Evolutionary conservation across 2,113 vertebrate genomes (phyloP).

Genomic region (Bothrops jararaca): DNA sequence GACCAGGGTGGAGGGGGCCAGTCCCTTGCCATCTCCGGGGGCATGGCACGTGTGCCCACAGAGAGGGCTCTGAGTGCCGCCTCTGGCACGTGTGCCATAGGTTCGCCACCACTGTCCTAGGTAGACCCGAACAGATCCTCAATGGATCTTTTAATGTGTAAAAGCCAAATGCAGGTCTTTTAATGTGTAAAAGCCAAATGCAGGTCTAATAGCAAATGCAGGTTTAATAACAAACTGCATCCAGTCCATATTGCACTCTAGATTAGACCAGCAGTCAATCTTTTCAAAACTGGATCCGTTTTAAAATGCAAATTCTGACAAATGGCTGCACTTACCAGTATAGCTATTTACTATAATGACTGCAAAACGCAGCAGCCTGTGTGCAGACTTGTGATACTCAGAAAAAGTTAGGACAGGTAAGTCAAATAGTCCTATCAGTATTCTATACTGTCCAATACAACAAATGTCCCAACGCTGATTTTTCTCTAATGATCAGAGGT

Average conservation of each 20-base stretch:
- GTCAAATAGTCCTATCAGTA: neutral
- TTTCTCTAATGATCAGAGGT: neutral
- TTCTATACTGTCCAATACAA: neutral
- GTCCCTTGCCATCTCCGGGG: no score
- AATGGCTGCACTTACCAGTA: neutral
- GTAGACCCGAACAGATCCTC: neutral
- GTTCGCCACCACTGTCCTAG: neutral
- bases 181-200: neutral
- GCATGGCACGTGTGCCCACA: no score
- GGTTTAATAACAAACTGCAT: neutral
- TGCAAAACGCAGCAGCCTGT: neutral
- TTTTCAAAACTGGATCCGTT: neutral
- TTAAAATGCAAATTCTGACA: neutral
- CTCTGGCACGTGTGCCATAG: no score
- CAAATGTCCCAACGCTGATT: neutral
- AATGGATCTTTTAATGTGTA: no score
- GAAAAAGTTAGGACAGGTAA: neutral
- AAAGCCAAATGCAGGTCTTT: no score
- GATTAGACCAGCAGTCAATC: neutral
- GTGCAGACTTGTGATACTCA: neutral
- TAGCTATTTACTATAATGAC: neutral
- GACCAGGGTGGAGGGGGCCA: no score
- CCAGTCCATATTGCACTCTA: neutral
- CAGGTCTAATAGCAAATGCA: neutral
- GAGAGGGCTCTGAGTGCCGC: no score